phyloP scores from a whole-genome alignment of 2,113 vertebrate genomes.

The Lycocorax pyrrhopterus region DNA sequence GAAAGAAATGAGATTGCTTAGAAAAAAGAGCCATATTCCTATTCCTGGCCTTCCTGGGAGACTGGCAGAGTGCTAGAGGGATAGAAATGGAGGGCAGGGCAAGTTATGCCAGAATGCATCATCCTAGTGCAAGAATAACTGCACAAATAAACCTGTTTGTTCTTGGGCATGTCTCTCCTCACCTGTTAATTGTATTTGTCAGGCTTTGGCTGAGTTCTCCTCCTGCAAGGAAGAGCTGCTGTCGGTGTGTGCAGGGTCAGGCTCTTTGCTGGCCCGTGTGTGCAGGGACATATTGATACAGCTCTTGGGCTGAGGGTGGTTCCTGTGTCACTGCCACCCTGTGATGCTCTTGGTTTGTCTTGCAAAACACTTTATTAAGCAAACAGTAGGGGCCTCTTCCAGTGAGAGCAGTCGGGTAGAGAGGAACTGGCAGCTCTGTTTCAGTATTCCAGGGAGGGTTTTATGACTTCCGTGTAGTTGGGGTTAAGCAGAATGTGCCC shows the following conservation, averaged over 20 bases:
- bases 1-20: conserved; percentile 15
- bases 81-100: background rate
- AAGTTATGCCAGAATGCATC: background rate
- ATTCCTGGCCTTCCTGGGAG: background rate
- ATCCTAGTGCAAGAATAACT: background rate
- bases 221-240: background rate
- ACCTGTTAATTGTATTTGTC: background rate
- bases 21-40: background rate
- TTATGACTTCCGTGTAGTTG: background rate
- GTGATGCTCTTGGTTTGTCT: background rate
- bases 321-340: background rate
- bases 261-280: background rate
- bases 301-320: background rate
- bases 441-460: background rate
- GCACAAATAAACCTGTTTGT: background rate
- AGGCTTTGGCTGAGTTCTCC: background rate
- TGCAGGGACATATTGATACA: rapidly evolving
- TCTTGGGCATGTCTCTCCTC: background rate
- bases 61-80: background rate
- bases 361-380: background rate
- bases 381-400: background rate
- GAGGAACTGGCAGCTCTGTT: background rate
- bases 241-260: background rate
- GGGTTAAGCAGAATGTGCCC: background rate
- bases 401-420: background rate